Percentiles rank a stretch among this genome's conserved stretches.
phyloP scores from a whole-genome alignment of 2,888 invertebrate genomes.

The Cephus pygmeus region DNA sequence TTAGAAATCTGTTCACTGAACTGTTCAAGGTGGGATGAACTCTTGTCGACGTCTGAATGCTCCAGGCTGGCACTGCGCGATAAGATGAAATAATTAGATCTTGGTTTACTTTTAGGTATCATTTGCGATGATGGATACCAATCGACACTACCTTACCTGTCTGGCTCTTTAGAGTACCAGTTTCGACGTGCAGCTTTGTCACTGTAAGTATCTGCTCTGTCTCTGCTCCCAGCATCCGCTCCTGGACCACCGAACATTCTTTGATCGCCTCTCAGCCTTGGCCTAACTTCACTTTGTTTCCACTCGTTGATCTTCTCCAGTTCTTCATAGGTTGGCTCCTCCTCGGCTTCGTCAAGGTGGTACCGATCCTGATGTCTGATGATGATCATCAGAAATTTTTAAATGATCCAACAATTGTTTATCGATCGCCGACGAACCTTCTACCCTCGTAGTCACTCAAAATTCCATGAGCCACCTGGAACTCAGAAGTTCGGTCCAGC shows the following conservation, averaged over 20 bases:
- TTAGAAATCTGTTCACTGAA: background rate
- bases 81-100: background rate
- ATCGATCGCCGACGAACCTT: background rate
- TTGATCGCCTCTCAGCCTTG: constrained; percentile 34
- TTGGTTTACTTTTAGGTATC: background rate
- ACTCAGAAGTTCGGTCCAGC: background rate
- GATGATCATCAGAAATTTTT: background rate
- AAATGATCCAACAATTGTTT: background rate
- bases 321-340: constrained; percentile 29
- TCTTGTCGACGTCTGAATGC: background rate
- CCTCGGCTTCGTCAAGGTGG: constrained; percentile 10
- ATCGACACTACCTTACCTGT: constrained; percentile 4
- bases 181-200: background rate
- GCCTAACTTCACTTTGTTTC: constrained; percentile 28
- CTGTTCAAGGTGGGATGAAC: background rate
- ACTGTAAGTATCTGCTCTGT: background rate
- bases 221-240: constrained; percentile 17
- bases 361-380: constrained; percentile 14
- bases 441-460: background rate
- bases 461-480: background rate
- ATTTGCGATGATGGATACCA: background rate
- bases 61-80: background rate
- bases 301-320: constrained; percentile 35
- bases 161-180: constrained; percentile 1
- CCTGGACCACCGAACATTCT: constrained; percentile 24